Conservation (phyloP, 92 coral and sea anemone genomes). For the Phenganax marumi region DNA sequence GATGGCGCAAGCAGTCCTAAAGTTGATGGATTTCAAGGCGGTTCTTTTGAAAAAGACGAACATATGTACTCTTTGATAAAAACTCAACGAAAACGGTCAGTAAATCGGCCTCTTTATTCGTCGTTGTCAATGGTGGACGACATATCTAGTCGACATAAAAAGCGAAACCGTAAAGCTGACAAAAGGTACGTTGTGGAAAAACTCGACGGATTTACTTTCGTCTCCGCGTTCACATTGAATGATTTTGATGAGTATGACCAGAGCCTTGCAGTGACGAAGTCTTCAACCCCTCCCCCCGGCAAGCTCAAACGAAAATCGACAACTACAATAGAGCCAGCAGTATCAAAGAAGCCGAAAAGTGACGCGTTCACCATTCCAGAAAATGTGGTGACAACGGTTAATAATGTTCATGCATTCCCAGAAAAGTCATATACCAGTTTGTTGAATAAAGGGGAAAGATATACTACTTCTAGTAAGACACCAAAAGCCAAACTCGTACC, state of each 20-base stretch:
- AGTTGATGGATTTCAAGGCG: constrained; percentile 12
- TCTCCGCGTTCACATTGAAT: constrained; percentile 22
- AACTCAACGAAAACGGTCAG: neutral
- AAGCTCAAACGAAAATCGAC: neutral
- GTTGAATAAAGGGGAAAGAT: too few species aligned
- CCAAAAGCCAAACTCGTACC: too few species aligned
- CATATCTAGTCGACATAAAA: neutral
- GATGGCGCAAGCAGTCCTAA: neutral
- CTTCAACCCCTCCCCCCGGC: too few species aligned
- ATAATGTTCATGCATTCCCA: neutral
- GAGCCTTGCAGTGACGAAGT: neutral
- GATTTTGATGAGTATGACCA: constrained; percentile 27
- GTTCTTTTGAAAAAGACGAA: constrained; percentile 4
- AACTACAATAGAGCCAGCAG: neutral
- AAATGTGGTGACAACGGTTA: neutral
- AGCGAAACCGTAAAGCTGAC: constrained; percentile 6
- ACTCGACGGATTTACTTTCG: constrained; percentile 23
- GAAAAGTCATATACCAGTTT: too few species aligned
- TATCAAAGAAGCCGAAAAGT: neutral
- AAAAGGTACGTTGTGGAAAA: constrained; percentile 10
- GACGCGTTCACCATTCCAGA: neutral
- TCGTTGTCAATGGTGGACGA: neutral
- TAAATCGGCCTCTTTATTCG: neutral
- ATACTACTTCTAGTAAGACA: too few species aligned
- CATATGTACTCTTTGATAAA: neutral